Conservation (phyloP, 2,113 vertebrate genomes). For the Psittacula cyanocephala region DNA sequence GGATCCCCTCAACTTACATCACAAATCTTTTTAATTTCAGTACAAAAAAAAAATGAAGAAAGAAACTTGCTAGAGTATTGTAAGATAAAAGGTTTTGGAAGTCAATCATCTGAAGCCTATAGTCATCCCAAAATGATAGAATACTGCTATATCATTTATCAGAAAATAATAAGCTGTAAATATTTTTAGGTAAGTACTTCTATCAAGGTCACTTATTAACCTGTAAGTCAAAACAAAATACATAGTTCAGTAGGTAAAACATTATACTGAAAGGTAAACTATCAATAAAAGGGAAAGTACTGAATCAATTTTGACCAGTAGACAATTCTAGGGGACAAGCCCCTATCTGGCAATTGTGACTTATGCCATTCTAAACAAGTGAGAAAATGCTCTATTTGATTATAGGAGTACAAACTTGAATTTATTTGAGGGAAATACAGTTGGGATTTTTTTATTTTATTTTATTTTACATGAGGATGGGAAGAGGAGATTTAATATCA, state of each 20-base stretch:
- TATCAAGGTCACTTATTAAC: neutral
- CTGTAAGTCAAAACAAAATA: neutral
- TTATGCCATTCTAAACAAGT: neutral
- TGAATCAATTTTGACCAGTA: neutral
- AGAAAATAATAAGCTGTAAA: neutral
- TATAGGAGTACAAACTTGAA: neutral
- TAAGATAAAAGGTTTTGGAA: neutral
- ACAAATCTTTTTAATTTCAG: too few species aligned
- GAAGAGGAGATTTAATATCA: neutral
- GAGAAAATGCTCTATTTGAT: neutral
- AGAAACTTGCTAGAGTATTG: neutral
- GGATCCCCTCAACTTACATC: too few species aligned
- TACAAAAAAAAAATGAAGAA: too few species aligned
- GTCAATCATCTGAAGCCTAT: neutral
- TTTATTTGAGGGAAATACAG: neutral
- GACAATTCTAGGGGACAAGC: neutral
- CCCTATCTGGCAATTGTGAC: neutral
- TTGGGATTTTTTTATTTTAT: neutral
- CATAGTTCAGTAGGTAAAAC: neutral
- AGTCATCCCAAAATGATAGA: neutral
- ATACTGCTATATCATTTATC: neutral
- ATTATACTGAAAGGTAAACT: neutral
- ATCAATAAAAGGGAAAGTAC: neutral
- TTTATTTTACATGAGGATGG: rapidly evolving
- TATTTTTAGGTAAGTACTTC: neutral